phyloP scores from a whole-genome alignment of 2,113 vertebrate species.

The Saccopteryx leptura region DNA sequence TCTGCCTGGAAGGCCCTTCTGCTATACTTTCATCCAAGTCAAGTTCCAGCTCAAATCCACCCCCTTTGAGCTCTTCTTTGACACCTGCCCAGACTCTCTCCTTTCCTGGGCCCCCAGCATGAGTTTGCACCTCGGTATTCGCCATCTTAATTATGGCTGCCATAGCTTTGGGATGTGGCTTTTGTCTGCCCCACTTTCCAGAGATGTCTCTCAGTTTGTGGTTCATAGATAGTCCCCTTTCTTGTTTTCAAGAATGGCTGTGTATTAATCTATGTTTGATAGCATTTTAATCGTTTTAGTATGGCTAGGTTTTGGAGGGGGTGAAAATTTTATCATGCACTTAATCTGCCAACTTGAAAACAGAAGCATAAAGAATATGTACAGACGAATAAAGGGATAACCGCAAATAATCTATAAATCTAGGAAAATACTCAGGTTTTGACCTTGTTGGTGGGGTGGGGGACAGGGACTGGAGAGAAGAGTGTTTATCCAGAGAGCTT shows the following conservation, averaged over 20 bases:
- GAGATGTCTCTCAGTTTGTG: background rate
- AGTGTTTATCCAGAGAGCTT: background rate
- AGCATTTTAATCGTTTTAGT: background rate
- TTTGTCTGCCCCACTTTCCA: background rate
- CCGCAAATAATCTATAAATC: background rate
- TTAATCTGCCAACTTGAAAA: conserved; percentile 36
- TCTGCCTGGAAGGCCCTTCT: background rate
- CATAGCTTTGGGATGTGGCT: background rate
- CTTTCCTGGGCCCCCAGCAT: background rate
- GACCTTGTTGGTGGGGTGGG: background rate
- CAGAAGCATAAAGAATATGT: background rate
- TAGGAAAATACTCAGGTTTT: background rate
- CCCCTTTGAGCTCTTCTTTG: background rate
- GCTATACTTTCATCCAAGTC: background rate
- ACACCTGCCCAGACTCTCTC: background rate
- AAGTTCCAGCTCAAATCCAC: background rate
- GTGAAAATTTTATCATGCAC: conserved; percentile 7
- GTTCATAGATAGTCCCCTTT: background rate
- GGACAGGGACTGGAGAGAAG: background rate
- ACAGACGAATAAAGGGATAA: background rate
- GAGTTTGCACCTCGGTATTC: background rate
- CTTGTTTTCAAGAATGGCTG: conserved; percentile 1
- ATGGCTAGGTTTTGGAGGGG: background rate
- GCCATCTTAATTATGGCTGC: fast-evolving
- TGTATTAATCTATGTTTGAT: background rate